Evolutionary conservation across 2,888 invertebrate genomes (phyloP).

Genomic region (Pristionchus japonicus): DNA sequence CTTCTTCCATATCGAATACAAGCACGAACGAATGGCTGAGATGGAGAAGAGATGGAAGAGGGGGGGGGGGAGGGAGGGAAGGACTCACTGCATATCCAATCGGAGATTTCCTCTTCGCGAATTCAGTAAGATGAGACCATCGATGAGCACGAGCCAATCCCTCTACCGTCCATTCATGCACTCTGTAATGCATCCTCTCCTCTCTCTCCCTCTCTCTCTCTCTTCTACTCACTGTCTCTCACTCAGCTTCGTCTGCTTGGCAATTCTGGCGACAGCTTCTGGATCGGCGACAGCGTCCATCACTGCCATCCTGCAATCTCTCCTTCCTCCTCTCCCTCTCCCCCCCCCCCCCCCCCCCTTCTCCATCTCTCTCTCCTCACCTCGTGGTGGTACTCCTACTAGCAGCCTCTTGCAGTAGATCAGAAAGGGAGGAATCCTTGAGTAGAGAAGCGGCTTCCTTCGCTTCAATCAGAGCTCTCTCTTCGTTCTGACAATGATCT

Average conservation of each 20-base stretch:
- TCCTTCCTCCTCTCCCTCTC: not conserved
- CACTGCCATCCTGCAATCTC: constrained; percentile 30
- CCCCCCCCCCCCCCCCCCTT: not conserved
- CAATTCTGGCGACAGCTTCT: constrained; percentile 55
- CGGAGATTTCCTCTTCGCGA: constrained; percentile 93
- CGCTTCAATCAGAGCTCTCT: constrained; percentile 1
- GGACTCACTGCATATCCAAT: constrained; percentile 88
- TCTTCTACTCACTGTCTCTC: constrained; percentile 58
- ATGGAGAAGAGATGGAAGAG: not conserved
- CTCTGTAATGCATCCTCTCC: constrained; percentile 78
- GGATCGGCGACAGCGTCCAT: constrained; percentile 60
- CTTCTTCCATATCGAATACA: constrained; percentile 85
- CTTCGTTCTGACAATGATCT: too few relatives aligned
- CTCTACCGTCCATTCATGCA: constrained; percentile 90
- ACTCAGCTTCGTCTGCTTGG: constrained; percentile 57
- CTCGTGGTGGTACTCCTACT: not conserved
- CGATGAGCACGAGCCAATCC: constrained; percentile 84
- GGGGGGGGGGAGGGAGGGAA: too few relatives aligned
- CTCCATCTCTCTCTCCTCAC: too few relatives aligned
- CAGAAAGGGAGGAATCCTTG: not conserved
- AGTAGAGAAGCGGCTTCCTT: not conserved
- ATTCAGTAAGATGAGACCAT: constrained; percentile 90
- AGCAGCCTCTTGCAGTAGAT: constrained; percentile 38
- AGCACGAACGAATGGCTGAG: constrained; percentile 89
- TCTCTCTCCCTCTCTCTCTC: too few relatives aligned